A percentile compares a stretch with the other conserved stretches of the same genome.
phyloP scores from a whole-genome alignment of 2,113 vertebrate genomes.

The Peromyscus californicus region DNA sequence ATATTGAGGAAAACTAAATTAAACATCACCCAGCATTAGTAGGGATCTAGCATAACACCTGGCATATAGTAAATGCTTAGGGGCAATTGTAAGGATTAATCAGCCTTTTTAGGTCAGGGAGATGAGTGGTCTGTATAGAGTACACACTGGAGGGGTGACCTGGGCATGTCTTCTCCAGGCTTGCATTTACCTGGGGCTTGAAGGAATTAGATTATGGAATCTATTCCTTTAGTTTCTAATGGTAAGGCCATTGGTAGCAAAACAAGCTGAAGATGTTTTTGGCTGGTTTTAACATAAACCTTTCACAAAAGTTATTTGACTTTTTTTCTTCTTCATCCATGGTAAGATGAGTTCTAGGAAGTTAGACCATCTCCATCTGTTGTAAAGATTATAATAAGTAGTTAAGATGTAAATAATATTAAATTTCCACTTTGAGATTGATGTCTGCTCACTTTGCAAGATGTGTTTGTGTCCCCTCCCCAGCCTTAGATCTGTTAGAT shows the following conservation, averaged over 20 bases:
- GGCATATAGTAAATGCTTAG: not conserved
- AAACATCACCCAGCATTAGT: not conserved
- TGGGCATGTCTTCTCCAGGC: not conserved
- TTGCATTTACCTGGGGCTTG: slow-evolving; percentile 22
- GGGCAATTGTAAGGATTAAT: not conserved
- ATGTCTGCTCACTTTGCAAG: not conserved
- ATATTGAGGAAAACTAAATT: not conserved
- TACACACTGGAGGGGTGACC: not conserved
- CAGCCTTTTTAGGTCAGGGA: not conserved
- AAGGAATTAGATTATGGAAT: not conserved
- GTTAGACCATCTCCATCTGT: slow-evolving; percentile 10
- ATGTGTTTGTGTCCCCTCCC: not conserved
- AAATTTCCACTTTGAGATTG: slow-evolving; percentile 36
- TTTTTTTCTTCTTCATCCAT: not conserved
- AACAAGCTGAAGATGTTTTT: not conserved
- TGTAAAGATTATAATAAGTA: not conserved
- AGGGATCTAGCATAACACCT: not conserved
- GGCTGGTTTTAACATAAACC: not conserved
- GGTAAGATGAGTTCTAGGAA: not conserved
- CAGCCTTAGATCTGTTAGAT: slow-evolving; percentile 23
- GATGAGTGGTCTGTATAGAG: not conserved
- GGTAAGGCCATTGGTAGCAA: slow-evolving; percentile 27
- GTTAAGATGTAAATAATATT: slow-evolving; percentile 41
- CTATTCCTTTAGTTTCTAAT: slow-evolving; percentile 3
- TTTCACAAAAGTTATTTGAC: slow-evolving; percentile 1